Base-by-base conservation (phyloP, 1,140 invertebrate genomes). In the Drosophila willistoni region DNA sequence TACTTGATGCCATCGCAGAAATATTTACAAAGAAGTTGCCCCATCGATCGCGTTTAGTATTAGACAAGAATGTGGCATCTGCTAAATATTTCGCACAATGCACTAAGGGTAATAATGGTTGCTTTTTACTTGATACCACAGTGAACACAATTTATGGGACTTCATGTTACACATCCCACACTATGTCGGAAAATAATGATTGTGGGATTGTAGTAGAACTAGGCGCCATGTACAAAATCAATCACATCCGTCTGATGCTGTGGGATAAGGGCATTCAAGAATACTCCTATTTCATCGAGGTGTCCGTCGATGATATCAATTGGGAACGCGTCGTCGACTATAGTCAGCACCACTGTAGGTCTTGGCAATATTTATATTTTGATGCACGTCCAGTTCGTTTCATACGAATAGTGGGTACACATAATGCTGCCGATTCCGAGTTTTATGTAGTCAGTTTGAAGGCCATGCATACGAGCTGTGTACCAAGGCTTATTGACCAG, bases 361-460 rank as follows among this genome's bases (percentile, higher is more conserved):
- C 98, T 14, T 99, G 98, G 97, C 98, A 99, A 93, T 96, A 96
- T 91, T 94, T 99, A 19, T 98, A 98, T 93, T 99, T 99, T 93
- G 94, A 95, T 73, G 94, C 96, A 9, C 93, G 97, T 65, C 98
- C 99, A 62, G 97, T 98, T 55, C 94, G 95, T 78, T 99, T 95
- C 92, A 96, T 99, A 71, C 94, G 96, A 85, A 94, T 99, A 55
- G 97, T 98, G 73, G 98, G 97, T 79, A 99, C 98, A 33, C 96
- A 98, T 91, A 99, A 99, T 92, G 98, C 98, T 22, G 97, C 98
- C 3, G 99, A 99, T 93, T 97, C 98, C 99, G 93, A 94, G 98
- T 55, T 29, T 29, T 29, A 29, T 29, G 29, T 36, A 3, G 97
- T 99, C 3, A 95, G 96, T n/a, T 95, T 99, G 90, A 97, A 99